phyloP scores from a whole-genome alignment of 2,797 vertebrate genomes.

The Orientallactaga sibirica region DNA sequence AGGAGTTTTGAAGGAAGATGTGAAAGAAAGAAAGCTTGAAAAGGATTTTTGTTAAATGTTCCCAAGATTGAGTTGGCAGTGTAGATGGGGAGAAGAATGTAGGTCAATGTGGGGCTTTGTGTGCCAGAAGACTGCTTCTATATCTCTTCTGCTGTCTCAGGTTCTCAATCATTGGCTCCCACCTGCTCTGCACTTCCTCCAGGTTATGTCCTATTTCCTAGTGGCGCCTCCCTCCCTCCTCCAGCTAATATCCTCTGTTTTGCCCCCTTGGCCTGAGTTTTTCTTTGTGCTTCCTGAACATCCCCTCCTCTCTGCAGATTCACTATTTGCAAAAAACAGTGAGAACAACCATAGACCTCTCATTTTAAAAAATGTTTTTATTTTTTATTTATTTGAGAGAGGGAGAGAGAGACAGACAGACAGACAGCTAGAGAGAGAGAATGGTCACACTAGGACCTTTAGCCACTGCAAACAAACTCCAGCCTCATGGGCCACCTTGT shows the following conservation, averaged over 20 bases:
- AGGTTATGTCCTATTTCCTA: not conserved
- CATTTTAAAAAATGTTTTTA: too few relatives aligned
- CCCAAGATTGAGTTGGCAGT: not conserved
- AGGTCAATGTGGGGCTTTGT: not conserved
- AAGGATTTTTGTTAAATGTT: not conserved
- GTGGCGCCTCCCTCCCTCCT: rapidly evolving
- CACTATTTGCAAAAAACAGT: not conserved
- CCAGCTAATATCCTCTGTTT: not conserved
- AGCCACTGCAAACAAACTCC: too few relatives aligned
- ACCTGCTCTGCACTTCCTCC: not conserved
- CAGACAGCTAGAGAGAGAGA: too few relatives aligned
- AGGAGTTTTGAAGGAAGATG: not conserved
- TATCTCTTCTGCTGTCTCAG: not conserved
- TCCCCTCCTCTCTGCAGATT: not conserved
- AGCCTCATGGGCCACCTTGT: too few relatives aligned
- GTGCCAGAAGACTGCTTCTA: not conserved
- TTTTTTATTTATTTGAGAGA: too few relatives aligned
- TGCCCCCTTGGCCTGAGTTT: not conserved
- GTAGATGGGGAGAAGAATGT: not conserved
- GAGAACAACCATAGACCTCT: too few relatives aligned
- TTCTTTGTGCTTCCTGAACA: not conserved
- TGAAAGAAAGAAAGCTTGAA: not conserved
- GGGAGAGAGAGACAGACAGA: too few relatives aligned
- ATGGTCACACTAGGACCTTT: too few relatives aligned
- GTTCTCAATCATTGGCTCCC: not conserved